Evolutionary conservation across 2,113 vertebrate species (phyloP), one percentile per base, ranked within the genome.

Genomic region (Oenanthe melanoleuca): DNA sequence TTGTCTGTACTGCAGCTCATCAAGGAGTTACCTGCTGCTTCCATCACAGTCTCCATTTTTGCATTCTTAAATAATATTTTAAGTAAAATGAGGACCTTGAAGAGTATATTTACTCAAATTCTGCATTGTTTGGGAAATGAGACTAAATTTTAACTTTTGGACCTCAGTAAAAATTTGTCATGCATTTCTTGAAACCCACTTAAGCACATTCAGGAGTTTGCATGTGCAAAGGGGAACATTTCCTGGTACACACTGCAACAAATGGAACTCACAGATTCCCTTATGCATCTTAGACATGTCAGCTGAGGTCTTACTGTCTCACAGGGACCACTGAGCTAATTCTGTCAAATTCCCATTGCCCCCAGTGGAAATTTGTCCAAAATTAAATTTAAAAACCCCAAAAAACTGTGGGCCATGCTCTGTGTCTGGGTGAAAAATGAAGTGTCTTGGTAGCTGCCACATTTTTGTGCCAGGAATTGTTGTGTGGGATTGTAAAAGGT

Each of bases 401-500:
- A 14, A 65, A 56, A 86, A 78, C 4, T 57, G 53, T 71, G 72
- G 64, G 26, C 24, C 18, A 11, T 37, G 29, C 13, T 86, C 40
- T 56, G 28, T 31, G 65, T 81, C 78, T 45, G 49, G 29, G 44
- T 92, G 80, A 94, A 93, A 96, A 96, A 96, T 81, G 47, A 86
- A 88, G 61, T 90, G 85, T 86, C 82, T 93, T 84, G 69, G 72
- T 96, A 93, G 86, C 75, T 86, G 91, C 80, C 47, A 89, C 67
- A 56, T 90, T 86, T 64, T 28, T 86, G 86, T 74, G 80, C 82
- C 92, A 96, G 88, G 92, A 96, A 80, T 60, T 80, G 85, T 74
- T 89, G 56, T 78, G 82, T 53, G 79, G 72, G 60, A 75, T 80
- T 94, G 95, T 84, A 67, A 92, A 92, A 96, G 95, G 90, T 96